Evolutionary conservation across 2,797 vertebrate species (phyloP).

Genomic region (Danionella dracula): DNA sequence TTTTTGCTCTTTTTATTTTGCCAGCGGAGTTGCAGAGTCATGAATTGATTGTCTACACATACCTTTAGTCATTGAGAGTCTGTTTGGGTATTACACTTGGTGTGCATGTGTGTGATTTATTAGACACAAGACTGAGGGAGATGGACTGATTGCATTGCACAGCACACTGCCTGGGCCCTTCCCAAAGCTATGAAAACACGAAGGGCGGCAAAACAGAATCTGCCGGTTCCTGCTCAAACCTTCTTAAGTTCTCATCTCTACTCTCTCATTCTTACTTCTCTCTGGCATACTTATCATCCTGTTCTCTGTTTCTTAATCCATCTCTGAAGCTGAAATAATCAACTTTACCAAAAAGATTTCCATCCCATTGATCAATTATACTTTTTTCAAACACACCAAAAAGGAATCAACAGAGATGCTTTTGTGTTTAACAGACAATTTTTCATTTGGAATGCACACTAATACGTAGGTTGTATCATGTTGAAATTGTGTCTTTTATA

Average conservation of each 20-base stretch:
- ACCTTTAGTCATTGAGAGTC: slow-evolving; percentile 29
- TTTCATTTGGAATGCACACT: no score
- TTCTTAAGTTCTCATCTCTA: background rate
- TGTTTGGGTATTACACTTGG: slow-evolving; percentile 32
- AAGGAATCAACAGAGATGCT: no score
- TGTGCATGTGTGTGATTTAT: slow-evolving; percentile 44
- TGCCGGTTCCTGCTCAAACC: background rate
- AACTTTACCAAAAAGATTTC: no score
- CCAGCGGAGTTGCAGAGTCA: background rate
- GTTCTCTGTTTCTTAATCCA: no score
- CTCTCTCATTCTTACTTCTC: background rate
- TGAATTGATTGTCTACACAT: slow-evolving; percentile 13
- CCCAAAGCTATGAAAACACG: slow-evolving; percentile 19
- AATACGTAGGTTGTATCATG: no score
- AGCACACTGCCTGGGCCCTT: slow-evolving; percentile 32
- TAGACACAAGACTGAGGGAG: slow-evolving; percentile 37
- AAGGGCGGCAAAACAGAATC: slow-evolving; percentile 10
- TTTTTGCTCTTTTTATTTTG: background rate
- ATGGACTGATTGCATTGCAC: slow-evolving; percentile 44
- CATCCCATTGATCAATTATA: no score
- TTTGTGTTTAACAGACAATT: no score
- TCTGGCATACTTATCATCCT: no score
- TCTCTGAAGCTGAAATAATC: no score
- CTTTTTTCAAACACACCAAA: no score
- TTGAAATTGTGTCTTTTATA: no score